Evolutionary conservation across 2,888 invertebrate species (phyloP).

Genomic region (Agriotes lineatus): DNA sequence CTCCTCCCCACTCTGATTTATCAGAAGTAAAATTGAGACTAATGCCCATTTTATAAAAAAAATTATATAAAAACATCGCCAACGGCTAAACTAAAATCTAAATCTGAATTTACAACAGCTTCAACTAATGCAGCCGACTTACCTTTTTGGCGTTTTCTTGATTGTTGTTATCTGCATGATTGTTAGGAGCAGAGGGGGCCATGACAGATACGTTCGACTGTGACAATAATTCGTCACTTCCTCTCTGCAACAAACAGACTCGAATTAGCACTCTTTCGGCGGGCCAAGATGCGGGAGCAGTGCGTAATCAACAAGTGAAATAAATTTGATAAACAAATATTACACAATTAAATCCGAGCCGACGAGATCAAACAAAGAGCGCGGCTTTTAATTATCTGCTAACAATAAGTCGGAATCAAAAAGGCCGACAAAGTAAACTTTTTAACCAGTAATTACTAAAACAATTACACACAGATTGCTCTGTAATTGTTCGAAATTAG

Average conservation of each 20-base stretch:
- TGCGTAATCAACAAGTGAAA: not conserved
- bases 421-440: slow-evolving; percentile 38
- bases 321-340: slow-evolving; percentile 29
- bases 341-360: slow-evolving; percentile 26
- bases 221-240: slow-evolving; percentile 97
- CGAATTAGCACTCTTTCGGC: no score
- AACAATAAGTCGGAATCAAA: slow-evolving; percentile 34
- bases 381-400: slow-evolving; percentile 35
- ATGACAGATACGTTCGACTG: slow-evolving; percentile 94
- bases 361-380: slow-evolving; percentile 29
- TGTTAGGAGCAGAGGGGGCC: slow-evolving; percentile 86
- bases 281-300: no score
- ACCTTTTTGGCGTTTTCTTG: slow-evolving; percentile 95
- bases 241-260: slow-evolving; percentile 86
- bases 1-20: no score
- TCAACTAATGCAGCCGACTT: no score
- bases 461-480: slow-evolving; percentile 69
- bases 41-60: no score
- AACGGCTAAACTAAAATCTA: no score
- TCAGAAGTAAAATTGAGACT: no score
- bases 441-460: slow-evolving; percentile 53
- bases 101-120: no score
- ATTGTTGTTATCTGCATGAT: slow-evolving; percentile 91
- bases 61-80: no score
- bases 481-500: slow-evolving; percentile 67